phyloP scores from a whole-genome alignment of 23 tunicate species.

The Ciona savignyi region DNA sequence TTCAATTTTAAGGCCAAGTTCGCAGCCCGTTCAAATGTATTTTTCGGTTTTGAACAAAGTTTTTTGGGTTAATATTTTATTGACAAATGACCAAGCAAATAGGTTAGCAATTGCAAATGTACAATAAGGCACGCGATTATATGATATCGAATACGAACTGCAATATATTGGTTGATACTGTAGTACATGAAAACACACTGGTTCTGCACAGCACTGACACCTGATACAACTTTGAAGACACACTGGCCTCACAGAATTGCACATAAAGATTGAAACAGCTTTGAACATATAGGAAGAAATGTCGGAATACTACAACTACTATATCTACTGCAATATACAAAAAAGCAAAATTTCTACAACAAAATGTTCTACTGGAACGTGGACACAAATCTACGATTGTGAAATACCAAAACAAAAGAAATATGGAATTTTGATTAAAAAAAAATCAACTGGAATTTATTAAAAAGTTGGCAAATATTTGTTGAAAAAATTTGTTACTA shows the following conservation, averaged over 20 bases:
- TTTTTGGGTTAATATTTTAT: not conserved
- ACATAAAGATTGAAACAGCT: not conserved
- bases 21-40: not conserved
- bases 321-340: not conserved
- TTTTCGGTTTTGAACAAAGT: not conserved
- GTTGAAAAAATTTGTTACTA: too few relatives aligned
- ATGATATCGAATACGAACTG: too few relatives aligned
- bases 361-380: not conserved
- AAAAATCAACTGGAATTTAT: not conserved
- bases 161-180: too few relatives aligned
- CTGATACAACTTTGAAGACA: not conserved
- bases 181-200: conserved; percentile 43
- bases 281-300: not conserved
- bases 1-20: not conserved
- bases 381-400: not conserved
- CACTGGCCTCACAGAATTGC: conserved; percentile 8
- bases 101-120: not conserved
- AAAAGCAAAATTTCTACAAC: not conserved
- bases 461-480: too few relatives aligned
- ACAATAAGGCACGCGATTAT: too few relatives aligned
- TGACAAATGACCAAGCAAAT: not conserved
- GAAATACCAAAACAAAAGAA: not conserved
- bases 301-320: not conserved
- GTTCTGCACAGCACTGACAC: conserved; percentile 32
- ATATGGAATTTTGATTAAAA: not conserved